Base-by-base conservation (phyloP, 30 jellyfish, hydroid and myxozoan genomes). In the Hydra vulgaris region DNA sequence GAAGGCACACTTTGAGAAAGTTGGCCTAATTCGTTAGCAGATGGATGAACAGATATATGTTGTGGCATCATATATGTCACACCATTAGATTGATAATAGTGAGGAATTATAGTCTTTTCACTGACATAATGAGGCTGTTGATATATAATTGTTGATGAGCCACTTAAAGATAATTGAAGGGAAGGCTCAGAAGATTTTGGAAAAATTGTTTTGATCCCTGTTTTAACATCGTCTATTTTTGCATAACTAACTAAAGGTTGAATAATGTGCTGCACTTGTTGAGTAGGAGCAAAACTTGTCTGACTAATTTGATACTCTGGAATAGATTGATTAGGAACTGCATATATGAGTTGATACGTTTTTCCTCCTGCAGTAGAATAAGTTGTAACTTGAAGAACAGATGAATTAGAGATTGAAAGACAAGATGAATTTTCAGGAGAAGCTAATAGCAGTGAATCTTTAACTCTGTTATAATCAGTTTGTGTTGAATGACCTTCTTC, bases 301-400 rank as follows among this genome's bases (percentile, higher is more conserved):
- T 88, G 94, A 3, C 78, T 70, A 21, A 81, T 26, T 17, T 89
- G 94, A 70, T 85, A 84, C 76, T 77, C 88, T 25, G 81, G 78
- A n/a, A 74, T 78, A 8, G 81, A 54, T 8, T 80, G 87, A 23
- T 77, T 86, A 61, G 97, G 95, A 17, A 91, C 89, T 8, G 96
- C 88, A 72, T 91, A 96, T 7, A 91, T 87, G 67, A 91, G 81
- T 72, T 91, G 97, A 76, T 85, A 91, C 7, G 97, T 84, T 66
- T 84, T 87, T 4, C 96, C 96, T 23, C 79, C 72, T 24, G 73
- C 95, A 15, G 96, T 52, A 8, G 97, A 94, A 77, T 84, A 85
- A 21, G 95, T 84, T 18, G 95, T 82, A 25, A 91, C 95, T 40
- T 86, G 87, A 76, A 85, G 79, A 27, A 85, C 80, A 18, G 95